phyloP scores from a whole-genome alignment of 2,888 invertebrate species.

The Protophormia terraenovae region DNA sequence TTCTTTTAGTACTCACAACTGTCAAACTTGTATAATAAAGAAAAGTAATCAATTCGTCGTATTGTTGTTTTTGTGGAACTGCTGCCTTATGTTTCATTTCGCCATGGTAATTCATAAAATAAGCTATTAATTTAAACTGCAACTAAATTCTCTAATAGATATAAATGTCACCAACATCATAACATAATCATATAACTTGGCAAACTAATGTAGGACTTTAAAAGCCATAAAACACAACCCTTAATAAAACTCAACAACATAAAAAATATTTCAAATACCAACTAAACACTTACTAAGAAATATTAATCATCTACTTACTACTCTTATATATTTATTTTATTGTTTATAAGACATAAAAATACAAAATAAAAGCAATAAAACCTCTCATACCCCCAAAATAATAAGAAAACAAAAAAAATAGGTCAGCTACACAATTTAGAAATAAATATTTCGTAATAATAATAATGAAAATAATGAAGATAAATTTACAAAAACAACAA shows the following conservation, averaged over 20 bases:
- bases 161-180: not conserved
- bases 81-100: no score
- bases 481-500: not conserved
- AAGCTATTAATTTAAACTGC: no score
- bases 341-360: not conserved
- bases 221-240: constrained; percentile 27
- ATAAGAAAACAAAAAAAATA: not conserved
- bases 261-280: not conserved
- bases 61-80: no score
- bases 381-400: not conserved
- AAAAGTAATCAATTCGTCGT: no score
- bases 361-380: not conserved
- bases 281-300: not conserved
- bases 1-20: no score
- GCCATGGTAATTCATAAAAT: no score
- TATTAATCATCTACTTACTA: not conserved
- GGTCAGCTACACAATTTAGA: constrained; percentile 5
- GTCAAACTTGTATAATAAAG: no score
- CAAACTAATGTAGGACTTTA: not conserved
- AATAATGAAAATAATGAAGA: not conserved
- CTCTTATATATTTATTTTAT: not conserved
- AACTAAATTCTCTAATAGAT: no score
- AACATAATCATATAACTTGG: not conserved
- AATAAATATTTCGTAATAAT: not conserved
- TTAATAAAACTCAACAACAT: not conserved